Conservation (phyloP, 53 echinoderm and acorn worm species). For the Stichopus horrens region DNA sequence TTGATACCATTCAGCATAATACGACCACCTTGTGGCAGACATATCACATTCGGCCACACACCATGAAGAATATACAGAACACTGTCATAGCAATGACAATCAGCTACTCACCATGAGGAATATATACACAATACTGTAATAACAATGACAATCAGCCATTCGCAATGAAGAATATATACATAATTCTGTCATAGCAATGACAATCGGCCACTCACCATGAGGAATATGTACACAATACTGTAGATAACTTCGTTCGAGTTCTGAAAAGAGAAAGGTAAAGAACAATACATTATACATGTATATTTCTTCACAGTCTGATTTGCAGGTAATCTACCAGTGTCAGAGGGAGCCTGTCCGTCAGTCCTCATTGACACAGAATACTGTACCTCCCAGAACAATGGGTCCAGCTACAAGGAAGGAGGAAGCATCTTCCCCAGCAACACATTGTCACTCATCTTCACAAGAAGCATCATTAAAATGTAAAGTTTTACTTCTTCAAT, state of each 20-base stretch:
- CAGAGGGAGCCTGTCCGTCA: no score
- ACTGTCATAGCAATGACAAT: constrained; percentile 47
- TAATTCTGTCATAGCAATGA: constrained; percentile 54
- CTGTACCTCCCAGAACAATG: no score
- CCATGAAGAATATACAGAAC: constrained; percentile 81
- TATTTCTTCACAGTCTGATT: no score
- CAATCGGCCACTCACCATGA: constrained; percentile 68
- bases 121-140: constrained; percentile 75
- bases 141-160: not conserved
- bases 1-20: no score
- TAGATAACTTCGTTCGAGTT: constrained; percentile 72
- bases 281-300: not conserved
- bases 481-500: no score
- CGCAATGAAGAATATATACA: constrained; percentile 81
- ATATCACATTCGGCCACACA: constrained; percentile 36
- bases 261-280: constrained; percentile 37
- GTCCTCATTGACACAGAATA: no score
- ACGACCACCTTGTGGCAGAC: no score
- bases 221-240: constrained; percentile 73
- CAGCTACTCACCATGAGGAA: constrained; percentile 71
- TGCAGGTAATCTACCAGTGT: no score
- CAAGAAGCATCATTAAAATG: no score
- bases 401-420: no score
- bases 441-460: no score
- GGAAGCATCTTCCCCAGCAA: no score